Evolutionary conservation across 2,888 invertebrate species (phyloP).

Genomic region (Hypercompe scribonia): DNA sequence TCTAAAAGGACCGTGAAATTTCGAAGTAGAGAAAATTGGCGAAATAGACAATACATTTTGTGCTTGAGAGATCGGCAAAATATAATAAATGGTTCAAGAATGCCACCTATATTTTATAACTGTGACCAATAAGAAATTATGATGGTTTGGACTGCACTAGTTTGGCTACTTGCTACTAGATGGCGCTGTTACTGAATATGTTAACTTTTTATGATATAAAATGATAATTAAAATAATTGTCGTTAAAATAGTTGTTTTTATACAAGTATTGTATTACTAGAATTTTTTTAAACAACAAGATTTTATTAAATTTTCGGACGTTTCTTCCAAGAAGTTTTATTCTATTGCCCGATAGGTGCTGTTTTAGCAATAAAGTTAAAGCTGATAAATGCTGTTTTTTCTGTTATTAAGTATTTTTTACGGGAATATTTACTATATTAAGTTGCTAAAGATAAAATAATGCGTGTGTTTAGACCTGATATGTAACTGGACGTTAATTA

Average conservation of each 20-base stretch:
- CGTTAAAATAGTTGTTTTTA: no score
- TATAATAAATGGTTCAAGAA: neutral
- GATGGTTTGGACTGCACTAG: neutral
- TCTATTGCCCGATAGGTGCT: constrained; percentile 5
- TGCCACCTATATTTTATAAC: constrained; percentile 23
- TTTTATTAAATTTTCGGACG: no score
- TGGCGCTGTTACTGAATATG: constrained; percentile 25
- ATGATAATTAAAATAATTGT: no score
- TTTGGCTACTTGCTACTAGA: constrained; percentile 27
- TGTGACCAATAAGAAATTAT: neutral
- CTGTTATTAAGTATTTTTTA: no score
- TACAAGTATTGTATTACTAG: neutral
- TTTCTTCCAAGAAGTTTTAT: neutral
- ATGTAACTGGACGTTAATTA: no score
- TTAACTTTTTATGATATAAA: neutral
- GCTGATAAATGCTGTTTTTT: neutral
- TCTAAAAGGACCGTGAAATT: neutral
- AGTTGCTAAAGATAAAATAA: no score
- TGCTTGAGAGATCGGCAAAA: no score
- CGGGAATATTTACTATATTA: no score
- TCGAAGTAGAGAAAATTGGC: neutral
- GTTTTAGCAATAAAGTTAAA: neutral
- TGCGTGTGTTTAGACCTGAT: no score
- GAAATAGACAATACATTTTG: neutral
- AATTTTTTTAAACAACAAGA: neutral